Base-by-base conservation (phyloP, 2,113 vertebrate species). In the Pterophyllum scalare region DNA sequence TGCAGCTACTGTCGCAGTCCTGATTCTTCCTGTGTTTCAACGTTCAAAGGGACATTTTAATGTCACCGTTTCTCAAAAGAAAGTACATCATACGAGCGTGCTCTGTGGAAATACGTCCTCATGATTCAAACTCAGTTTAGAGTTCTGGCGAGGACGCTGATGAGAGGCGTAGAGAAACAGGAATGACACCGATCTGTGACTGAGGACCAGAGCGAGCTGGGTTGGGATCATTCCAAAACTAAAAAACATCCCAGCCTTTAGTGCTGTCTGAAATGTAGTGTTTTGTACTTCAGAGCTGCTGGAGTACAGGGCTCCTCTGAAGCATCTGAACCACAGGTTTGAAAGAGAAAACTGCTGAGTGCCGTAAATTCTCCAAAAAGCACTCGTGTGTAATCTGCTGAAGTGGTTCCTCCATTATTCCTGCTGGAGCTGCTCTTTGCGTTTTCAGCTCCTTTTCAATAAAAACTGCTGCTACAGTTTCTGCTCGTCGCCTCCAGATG, bases 361-460 rank as follows among this genome's bases (percentile, higher is more conserved):
- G 61, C 40, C 11, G 43, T 72, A 72, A 70, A 31, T 19, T 72
- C 46, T 72, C 20, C 67, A 54, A 13, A 72, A 72, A n/a, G 17
- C 19, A 20, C 19, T 52, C 49, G 6, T 52, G 49, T 52, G 49
- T 52, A 19, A 17, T 52, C 49, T 52, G 49, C 49, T 52, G 17
- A 52, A 52, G 49, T 0, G 46, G 46, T n/a, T 54, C 67, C 46
- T 54, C 31, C 17, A 72, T 72, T 33, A 54, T 49, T 54, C 67
- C 19, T 1, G 19, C 26, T 0, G 46, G 46, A 72, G 67, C 67
- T 72, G 67, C 67, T 72, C 46, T 54, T 72, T 33, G 52, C 0
- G 11, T 52, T 52, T 52, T 49, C 46, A 49, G 46, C 14, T 49
- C 46, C 14, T 6, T 10, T 26, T 54, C 46, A 33, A 72, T 54